Conservation (phyloP, 2,113 vertebrate species). For the Typhlomys cinereus region DNA sequence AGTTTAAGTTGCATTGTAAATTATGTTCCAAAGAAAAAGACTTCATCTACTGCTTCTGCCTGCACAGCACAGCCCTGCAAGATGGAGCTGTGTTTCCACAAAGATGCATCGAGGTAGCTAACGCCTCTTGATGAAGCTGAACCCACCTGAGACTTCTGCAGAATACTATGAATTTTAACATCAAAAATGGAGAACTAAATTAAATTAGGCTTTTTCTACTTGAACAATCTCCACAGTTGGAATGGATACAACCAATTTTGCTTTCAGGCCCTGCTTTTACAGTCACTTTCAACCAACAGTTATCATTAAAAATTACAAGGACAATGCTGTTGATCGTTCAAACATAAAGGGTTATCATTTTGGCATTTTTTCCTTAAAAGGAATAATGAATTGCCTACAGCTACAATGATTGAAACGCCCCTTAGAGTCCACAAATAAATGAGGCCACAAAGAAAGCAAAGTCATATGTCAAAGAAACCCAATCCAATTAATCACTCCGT, state of each 20-base stretch:
- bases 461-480: constrained; percentile 57
- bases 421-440: constrained; percentile 57
- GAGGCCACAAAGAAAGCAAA: constrained; percentile 55
- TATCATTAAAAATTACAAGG: constrained; percentile 64
- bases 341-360: constrained; percentile 64
- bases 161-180: constrained; percentile 37
- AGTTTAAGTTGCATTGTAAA: constrained; percentile 81
- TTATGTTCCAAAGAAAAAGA: constrained; percentile 75
- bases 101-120: background rate
- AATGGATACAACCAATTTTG: constrained; percentile 51
- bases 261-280: constrained; percentile 59
- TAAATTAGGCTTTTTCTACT: constrained; percentile 58
- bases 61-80: background rate
- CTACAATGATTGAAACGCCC: constrained; percentile 29
- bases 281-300: constrained; percentile 62
- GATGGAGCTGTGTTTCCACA: background rate
- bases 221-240: constrained; percentile 59
- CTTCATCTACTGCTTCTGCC: background rate
- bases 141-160: background rate
- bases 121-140: background rate
- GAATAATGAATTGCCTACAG: constrained; percentile 62
- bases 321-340: constrained; percentile 46
- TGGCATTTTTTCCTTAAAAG: constrained; percentile 57
- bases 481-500: constrained; percentile 61
- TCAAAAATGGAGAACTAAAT: constrained; percentile 59